These are phyloP conservation scores for Spilogale gracilis DNA, from an alignment of 2,113 vertebrate genomes.

Conservation along the genomic window DNA sequence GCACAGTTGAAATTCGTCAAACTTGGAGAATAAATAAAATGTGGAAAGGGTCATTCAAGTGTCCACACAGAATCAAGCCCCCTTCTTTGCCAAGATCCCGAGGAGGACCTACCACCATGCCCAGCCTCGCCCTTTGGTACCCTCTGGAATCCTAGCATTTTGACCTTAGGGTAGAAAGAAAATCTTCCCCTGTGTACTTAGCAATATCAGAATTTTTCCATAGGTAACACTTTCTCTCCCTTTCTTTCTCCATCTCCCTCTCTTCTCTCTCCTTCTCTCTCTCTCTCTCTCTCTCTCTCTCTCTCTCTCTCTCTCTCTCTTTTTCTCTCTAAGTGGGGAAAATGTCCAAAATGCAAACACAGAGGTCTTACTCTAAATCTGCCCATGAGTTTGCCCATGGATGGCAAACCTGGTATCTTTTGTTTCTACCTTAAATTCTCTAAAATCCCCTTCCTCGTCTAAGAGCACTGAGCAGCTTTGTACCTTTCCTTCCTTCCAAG, in stretches of 20 bases:
- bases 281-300: neutral
- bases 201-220: neutral
- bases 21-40: neutral
- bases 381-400: neutral
- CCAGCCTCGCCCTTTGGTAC: neutral
- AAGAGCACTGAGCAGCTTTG: neutral
- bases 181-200: neutral
- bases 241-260: neutral
- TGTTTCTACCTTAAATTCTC: neutral
- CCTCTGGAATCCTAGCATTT: neutral
- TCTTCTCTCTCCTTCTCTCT: neutral
- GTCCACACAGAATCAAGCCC: neutral
- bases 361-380: neutral
- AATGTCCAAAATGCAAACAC: neutral
- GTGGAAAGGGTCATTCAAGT: neutral
- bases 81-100: neutral
- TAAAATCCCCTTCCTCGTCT: neutral
- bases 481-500: neutral
- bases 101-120: neutral
- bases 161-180: neutral
- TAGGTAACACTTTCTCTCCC: neutral
- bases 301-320: neutral
- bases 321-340: neutral
- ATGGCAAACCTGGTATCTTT: neutral
- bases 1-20: neutral